These are phyloP conservation scores for Pelobates fuscus DNA, from an alignment of 2,113 vertebrate species.

Conservation along the genomic window DNA sequence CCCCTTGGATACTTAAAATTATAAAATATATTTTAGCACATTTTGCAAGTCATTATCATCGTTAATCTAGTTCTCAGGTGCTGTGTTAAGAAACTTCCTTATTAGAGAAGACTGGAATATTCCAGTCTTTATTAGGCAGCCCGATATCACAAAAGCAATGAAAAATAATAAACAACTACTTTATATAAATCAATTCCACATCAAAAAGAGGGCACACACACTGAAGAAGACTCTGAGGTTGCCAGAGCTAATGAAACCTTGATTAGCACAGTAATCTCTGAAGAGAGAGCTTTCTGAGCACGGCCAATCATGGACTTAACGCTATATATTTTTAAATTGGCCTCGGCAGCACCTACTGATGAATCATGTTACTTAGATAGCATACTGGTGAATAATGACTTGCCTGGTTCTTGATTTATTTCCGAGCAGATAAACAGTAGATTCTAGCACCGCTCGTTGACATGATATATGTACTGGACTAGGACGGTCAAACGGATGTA, in stretches of 20 bases:
- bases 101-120: slow-evolving; percentile 4
- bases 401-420: too few species aligned
- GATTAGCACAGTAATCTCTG: slow-evolving; percentile 54
- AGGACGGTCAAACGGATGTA: too few species aligned
- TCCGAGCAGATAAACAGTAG: too few species aligned
- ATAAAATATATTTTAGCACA: slow-evolving; percentile 29
- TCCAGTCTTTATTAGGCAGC: background rate
- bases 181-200: slow-evolving; percentile 45
- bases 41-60: slow-evolving; percentile 7
- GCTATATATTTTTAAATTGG: slow-evolving; percentile 70
- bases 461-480: too few species aligned
- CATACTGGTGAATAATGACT: too few species aligned
- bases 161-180: slow-evolving; percentile 25
- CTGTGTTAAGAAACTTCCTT: slow-evolving; percentile 4
- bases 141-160: slow-evolving; percentile 11
- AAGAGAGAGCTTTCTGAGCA: slow-evolving; percentile 34
- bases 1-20: slow-evolving; percentile 29
- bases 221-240: slow-evolving; percentile 40
- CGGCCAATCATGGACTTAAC: slow-evolving; percentile 62
- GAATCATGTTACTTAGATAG: slow-evolving; percentile 72
- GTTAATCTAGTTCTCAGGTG: slow-evolving; percentile 14
- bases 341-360: slow-evolving; percentile 69
- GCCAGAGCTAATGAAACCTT: slow-evolving; percentile 48
- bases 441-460: too few species aligned
- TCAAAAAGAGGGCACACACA: slow-evolving; percentile 27